Base-by-base conservation (phyloP, 2,797 vertebrate species). In the Lemur catta region DNA sequence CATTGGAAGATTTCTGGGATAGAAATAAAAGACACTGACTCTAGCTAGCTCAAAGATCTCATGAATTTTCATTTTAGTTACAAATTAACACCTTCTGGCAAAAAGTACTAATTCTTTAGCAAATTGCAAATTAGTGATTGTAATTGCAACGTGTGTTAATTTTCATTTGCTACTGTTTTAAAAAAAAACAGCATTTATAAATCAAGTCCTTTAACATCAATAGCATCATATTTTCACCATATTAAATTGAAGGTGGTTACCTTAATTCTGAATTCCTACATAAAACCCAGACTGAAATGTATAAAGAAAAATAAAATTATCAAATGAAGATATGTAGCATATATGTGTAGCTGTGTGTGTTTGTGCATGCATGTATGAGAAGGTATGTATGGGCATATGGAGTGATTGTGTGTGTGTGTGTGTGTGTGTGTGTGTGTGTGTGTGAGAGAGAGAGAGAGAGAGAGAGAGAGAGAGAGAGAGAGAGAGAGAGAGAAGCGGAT, bases 121-220 rank as follows among this genome's bases (percentile, higher is more conserved):
- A 96, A 93, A 85, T 87, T 97, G 75, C 85, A 97, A 97, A 97
- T 93, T 4, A 98, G 84, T 9, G 0, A 96, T 33, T 96, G 14
- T 7, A 96, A 71, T 30, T 94, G 48, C 59, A 97, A 86, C 30
- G n/a, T 57, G 74, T 95, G 93, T 89, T 97, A 79, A 97, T 96
- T 95, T 96, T 50, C 20, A 69, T 7, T 95, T 91, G 15, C 55
- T 95, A 95, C 84, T 2, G 82, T 6, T 63, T 93, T 85, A 67
- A 11, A 14, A 84, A 14, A 84, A 41, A 94, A 79, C 18, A 76
- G 67, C 0, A 24, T 38, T 90, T 65, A 79, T 91, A 71, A 96
- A 82, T 89, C 14, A 88, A 90, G 38, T 17, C 63, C 38, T 76
- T 91, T 88, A 96, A 67, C 74, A 92, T 63, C 89, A 96, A 46